These are phyloP conservation scores for Hylaea fasciaria DNA, from an alignment of 2,888 invertebrate genomes.

Conservation along the genomic window DNA sequence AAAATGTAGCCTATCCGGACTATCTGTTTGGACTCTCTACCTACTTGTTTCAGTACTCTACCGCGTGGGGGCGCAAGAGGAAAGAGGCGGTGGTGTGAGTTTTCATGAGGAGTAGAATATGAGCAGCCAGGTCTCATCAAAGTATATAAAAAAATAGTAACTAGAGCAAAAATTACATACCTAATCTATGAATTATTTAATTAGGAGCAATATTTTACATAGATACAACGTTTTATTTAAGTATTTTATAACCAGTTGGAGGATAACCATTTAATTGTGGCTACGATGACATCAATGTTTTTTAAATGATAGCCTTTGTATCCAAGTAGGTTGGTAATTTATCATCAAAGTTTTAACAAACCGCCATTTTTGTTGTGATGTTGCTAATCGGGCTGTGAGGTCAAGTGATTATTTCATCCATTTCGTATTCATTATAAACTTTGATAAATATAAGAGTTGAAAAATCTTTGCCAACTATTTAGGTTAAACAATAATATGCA, in stretches of 20 bases:
- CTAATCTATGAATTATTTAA: too few species aligned
- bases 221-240: too few species aligned
- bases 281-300: constrained; percentile 63
- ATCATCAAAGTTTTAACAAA: constrained; percentile 58
- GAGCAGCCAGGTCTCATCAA: background rate
- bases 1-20: too few species aligned
- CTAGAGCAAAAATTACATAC: too few species aligned
- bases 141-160: too few species aligned
- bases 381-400: constrained; percentile 49
- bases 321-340: constrained; percentile 49
- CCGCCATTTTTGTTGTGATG: constrained; percentile 51
- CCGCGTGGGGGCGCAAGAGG: too few species aligned
- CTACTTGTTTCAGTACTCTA: too few species aligned
- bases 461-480: constrained; percentile 10
- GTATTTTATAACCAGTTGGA: too few species aligned
- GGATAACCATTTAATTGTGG: constrained; percentile 43
- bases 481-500: background rate
- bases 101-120: background rate
- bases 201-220: too few species aligned
- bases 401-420: constrained; percentile 44
- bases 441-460: constrained; percentile 4
- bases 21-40: too few species aligned
- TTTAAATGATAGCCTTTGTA: constrained; percentile 66
- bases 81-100: too few species aligned
- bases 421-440: constrained; percentile 14